A percentile compares a stretch with the other conserved stretches of the same genome.
Conservation (phyloP, 2,888 invertebrate species). For the Tetropium fuscum region DNA sequence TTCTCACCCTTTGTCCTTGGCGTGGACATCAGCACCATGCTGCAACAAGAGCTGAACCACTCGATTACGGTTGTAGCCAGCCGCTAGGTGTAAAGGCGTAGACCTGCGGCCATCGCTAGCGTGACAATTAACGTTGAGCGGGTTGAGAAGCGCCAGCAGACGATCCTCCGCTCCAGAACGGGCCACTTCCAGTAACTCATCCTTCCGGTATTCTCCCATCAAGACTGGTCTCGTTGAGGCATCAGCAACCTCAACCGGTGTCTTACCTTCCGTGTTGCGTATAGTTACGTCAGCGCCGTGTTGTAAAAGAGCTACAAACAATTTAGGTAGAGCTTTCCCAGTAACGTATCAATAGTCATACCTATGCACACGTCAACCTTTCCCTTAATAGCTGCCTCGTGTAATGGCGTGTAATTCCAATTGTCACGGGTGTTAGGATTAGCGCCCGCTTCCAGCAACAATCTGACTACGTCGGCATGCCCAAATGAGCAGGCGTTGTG, state of each 20-base stretch:
- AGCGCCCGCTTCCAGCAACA: slow-evolving; percentile 91
- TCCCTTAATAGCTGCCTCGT: slow-evolving; percentile 97
- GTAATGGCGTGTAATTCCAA: slow-evolving; percentile 97
- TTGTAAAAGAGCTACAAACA: slow-evolving; percentile 81
- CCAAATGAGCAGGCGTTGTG: slow-evolving; percentile 99
- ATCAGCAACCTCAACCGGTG: slow-evolving; percentile 92
- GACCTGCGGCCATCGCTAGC: slow-evolving; percentile 96
- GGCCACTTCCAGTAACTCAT: slow-evolving; percentile 93
- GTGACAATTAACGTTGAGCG: slow-evolving; percentile 98
- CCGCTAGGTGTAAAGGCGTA: slow-evolving; percentile 93
- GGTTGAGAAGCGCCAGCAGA: slow-evolving; percentile 86
- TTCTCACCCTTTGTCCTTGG: slow-evolving; percentile 93
- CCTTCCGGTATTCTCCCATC: slow-evolving; percentile 92
- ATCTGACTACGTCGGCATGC: slow-evolving; percentile 94
- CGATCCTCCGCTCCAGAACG: slow-evolving; percentile 93
- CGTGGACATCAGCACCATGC: slow-evolving; percentile 96
- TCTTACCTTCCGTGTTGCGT: slow-evolving; percentile 91
- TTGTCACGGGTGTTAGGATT: slow-evolving; percentile 96
- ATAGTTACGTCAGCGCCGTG: slow-evolving; percentile 96
- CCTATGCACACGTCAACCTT: slow-evolving; percentile 97
- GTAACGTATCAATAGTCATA: slow-evolving; percentile 56
- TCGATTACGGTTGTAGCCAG: slow-evolving; percentile 93
- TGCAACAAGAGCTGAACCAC: slow-evolving; percentile 91
- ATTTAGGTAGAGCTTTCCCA: too few species aligned
- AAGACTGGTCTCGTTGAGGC: slow-evolving; percentile 87